These are phyloP conservation scores for Grus americana DNA, from an alignment of 2,113 vertebrate species.

Conservation along the genomic window DNA sequence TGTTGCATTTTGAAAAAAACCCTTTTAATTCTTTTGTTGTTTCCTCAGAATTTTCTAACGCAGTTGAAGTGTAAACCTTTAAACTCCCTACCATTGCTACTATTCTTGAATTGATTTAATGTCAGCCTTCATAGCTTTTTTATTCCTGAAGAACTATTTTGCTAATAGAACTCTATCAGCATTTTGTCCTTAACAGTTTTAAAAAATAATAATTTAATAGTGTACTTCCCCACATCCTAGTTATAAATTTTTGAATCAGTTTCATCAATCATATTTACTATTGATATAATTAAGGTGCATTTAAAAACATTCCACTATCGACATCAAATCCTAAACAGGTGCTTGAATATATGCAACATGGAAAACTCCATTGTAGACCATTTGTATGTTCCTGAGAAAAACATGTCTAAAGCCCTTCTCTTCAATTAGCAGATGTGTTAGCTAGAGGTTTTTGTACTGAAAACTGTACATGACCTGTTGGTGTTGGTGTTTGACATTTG, in stretches of 20 bases:
- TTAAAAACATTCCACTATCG: background rate
- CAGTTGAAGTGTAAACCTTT: background rate
- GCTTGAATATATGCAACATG: background rate
- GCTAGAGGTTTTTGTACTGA: background rate
- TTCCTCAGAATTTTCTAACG: constrained; percentile 37
- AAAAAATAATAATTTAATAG: background rate
- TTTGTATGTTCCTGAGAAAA: background rate
- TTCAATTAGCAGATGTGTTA: background rate
- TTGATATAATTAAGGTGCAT: background rate
- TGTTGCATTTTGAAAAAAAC: constrained; percentile 21
- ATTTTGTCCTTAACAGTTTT: background rate
- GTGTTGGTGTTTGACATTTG: background rate
- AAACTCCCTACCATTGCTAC: background rate
- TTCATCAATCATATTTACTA: background rate
- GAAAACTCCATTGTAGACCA: background rate
- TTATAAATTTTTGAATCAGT: background rate
- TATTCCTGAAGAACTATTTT: background rate
- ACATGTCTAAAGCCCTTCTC: background rate
- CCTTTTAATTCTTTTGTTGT: background rate
- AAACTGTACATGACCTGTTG: background rate
- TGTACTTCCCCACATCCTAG: background rate
- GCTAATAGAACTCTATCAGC: background rate
- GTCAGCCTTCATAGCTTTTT: background rate
- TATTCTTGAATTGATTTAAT: background rate
- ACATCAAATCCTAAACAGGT: background rate